Base-by-base conservation (phyloP, 1,140 invertebrate species). In the Piezodorus guildinii region DNA sequence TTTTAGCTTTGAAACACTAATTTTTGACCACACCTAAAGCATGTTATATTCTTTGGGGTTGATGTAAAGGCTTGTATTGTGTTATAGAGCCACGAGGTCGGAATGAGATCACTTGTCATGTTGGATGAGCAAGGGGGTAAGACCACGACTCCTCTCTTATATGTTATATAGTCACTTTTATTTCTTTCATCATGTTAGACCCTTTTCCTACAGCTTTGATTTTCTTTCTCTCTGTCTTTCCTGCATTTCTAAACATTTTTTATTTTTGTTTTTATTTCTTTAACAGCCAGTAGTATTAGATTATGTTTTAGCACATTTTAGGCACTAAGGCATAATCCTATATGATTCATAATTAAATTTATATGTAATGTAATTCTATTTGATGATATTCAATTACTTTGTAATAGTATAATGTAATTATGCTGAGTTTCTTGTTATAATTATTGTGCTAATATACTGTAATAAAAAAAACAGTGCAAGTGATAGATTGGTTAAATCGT, bases 61-160 rank as follows among this genome's bases (percentile, higher is more conserved):
- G 54, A 64, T 25, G 63, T 64, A 58, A 58, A 64, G 52, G 63
- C 44, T 59, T 64, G 25, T 56, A 62, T 65, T 68, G 52, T 79
- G 73, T 76, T 87, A 82, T 90, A 91, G 89, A 90, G 88, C 83
- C 87, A 91, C 81, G 88, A 91, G 83, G 87, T 90, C 78, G 89
- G 89, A 81, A 91, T 90, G 87, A 90, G 88, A 88, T 86, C 86
- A 80, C 86, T 91, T 81, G 87, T 90, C 80, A 90, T 91, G 88
- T 86, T 92, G 87, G 86, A 90, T 84, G 87, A 91, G 80, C 89
- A 91, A 90, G 89, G 88, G 85, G 88, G 89, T 91, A 91, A 91
- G 88, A 83, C 74, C 58, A 56, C 21, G 39, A 60, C 59, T 65
- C 58, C 60, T 65, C 64, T 49, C 58, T 44, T 63, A 30, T 65